Evolutionary conservation across 2,113 vertebrate genomes (phyloP).

Genomic region (Halcyon malimbica): DNA sequence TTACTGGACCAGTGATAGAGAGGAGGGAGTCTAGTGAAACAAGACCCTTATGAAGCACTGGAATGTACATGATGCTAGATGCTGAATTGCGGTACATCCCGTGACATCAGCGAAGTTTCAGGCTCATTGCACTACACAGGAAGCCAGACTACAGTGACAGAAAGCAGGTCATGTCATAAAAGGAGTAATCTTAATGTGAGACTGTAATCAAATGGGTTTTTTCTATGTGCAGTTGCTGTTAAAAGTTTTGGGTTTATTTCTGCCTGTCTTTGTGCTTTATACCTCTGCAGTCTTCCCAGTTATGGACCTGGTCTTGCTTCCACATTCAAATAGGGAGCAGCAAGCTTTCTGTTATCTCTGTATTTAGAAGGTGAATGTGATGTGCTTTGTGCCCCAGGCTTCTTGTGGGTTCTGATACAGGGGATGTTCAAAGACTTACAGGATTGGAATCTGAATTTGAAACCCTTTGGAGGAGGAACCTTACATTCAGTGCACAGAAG

Average conservation of each 20-base stretch:
- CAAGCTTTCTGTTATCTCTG: neutral
- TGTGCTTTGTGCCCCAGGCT: neutral
- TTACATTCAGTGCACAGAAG: neutral
- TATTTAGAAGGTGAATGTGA: neutral
- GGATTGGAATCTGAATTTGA: neutral
- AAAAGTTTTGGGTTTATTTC: constrained; percentile 23
- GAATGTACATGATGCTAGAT: neutral
- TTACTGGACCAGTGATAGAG: neutral
- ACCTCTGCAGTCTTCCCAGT: constrained; percentile 6
- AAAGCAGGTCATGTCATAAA: constrained; percentile 44
- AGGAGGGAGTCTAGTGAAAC: constrained; percentile 27
- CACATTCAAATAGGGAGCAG: neutral
- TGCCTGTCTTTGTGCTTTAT: constrained; percentile 14
- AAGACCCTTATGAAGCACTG: neutral
- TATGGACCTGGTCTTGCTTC: neutral
- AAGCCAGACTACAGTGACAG: neutral
- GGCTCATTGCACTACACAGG: neutral
- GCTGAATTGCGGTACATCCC: neutral
- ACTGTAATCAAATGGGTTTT: constrained; percentile 28
- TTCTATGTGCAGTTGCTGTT: neutral
- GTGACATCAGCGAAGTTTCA: neutral
- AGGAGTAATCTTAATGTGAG: constrained; percentile 24
- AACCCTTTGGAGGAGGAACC: neutral
- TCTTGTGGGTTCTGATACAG: neutral
- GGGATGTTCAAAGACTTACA: neutral